Evolutionary conservation across 2,888 invertebrate genomes (phyloP).

Genomic region (Trachelus tabidus): DNA sequence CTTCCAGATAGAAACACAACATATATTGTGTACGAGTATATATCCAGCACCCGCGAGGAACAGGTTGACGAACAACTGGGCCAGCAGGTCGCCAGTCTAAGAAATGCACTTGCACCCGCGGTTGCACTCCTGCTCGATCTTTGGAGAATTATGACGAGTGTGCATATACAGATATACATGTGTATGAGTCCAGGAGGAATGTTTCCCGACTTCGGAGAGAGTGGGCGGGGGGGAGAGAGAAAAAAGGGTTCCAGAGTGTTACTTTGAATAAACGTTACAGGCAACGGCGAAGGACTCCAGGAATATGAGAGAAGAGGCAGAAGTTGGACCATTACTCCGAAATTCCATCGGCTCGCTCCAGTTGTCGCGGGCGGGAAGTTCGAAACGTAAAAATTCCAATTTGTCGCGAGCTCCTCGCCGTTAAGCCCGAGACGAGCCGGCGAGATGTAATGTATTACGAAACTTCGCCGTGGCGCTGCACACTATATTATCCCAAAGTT

Average conservation of each 20-base stretch:
- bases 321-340: background rate
- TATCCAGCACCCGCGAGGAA: background rate
- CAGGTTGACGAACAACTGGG: background rate
- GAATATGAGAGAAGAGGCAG: background rate
- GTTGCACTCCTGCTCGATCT: background rate
- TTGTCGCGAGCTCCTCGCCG: constrained; percentile 33
- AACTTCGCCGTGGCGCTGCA: constrained; percentile 46
- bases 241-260: background rate
- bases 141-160: too few species aligned
- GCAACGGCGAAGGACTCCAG: background rate
- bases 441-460: constrained; percentile 58
- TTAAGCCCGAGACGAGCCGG: background rate
- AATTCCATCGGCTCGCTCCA: background rate
- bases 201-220: background rate
- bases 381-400: constrained; percentile 58
- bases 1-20: background rate
- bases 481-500: constrained; percentile 54
- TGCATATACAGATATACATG: too few species aligned
- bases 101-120: background rate
- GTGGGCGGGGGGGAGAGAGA: background rate
- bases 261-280: background rate
- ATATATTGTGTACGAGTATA: background rate
- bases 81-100: background rate
- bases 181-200: background rate
- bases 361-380: constrained; percentile 24